Conservation (phyloP, 2,888 invertebrate species). For the Emesis castigata region DNA sequence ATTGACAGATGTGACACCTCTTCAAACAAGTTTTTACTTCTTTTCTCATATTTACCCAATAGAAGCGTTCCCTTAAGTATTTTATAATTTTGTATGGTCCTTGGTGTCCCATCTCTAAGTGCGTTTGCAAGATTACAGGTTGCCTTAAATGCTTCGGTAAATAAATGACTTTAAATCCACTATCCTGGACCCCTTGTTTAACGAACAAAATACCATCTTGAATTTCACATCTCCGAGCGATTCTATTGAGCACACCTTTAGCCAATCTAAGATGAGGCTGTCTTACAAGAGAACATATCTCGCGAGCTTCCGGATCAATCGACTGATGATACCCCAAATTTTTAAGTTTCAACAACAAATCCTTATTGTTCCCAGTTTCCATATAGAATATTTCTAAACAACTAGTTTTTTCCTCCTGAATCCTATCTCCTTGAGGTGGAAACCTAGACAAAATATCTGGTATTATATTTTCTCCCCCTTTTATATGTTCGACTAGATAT, state of each 20-base stretch:
- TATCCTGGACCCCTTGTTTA: neutral
- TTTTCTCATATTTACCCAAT: constrained; percentile 44
- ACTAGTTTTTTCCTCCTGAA: constrained; percentile 44
- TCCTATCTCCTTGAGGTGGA: constrained; percentile 16
- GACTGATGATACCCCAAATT: constrained; percentile 17
- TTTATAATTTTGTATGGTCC: constrained; percentile 56
- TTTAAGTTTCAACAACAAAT: constrained; percentile 1
- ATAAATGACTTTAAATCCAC: constrained; percentile 18
- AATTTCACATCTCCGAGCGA: neutral
- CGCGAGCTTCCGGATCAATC: constrained; percentile 26
- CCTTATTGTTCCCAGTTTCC: constrained; percentile 15
- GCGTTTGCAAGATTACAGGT: constrained; percentile 38
- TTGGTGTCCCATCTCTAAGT: constrained; percentile 64
- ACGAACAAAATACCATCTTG: neutral
- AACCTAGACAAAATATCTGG: constrained; percentile 50
- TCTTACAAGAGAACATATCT: neutral
- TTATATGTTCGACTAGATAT: constrained; percentile 56
- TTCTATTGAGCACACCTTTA: no score
- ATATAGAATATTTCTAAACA: constrained; percentile 39
- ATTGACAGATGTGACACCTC: constrained; percentile 58
- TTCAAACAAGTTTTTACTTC: constrained; percentile 35
- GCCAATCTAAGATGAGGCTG: no score
- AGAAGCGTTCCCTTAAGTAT: constrained; percentile 56
- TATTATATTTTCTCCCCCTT: constrained; percentile 40
- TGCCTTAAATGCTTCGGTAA: constrained; percentile 22